Evolutionary conservation across 2,888 invertebrate species (phyloP).

Genomic region (Matsumyia berberina): DNA sequence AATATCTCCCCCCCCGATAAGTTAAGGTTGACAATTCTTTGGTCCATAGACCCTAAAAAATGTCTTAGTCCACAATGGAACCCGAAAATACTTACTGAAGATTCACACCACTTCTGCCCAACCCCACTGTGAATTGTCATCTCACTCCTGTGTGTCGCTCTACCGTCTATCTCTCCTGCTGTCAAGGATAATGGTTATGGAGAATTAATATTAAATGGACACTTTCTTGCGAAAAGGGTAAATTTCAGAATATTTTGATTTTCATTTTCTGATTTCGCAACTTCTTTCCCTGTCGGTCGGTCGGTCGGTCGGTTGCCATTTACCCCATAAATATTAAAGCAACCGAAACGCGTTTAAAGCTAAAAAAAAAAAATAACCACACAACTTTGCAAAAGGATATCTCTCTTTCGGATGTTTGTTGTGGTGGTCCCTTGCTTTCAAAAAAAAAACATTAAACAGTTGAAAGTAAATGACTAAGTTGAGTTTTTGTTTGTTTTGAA

Average conservation of each 20-base stretch:
- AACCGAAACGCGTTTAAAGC: slow-evolving; percentile 4
- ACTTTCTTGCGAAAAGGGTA: slow-evolving; percentile 43
- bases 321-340: slow-evolving; percentile 52
- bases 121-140: background rate
- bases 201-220: slow-evolving; percentile 51
- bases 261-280: slow-evolving; percentile 53
- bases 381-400: slow-evolving; percentile 23
- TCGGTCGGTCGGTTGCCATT: slow-evolving; percentile 1
- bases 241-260: slow-evolving; percentile 54
- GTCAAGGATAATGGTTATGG: slow-evolving; percentile 50
- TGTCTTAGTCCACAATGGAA: too few species aligned
- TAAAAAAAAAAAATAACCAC: background rate
- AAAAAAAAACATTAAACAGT: slow-evolving; percentile 5
- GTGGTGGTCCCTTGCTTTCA: slow-evolving; percentile 14
- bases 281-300: background rate
- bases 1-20: too few species aligned
- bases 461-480: slow-evolving; percentile 36
- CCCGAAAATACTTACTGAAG: too few species aligned
- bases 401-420: slow-evolving; percentile 40
- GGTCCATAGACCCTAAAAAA: too few species aligned
- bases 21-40: too few species aligned
- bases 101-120: too few species aligned
- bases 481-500: slow-evolving; percentile 6
- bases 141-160: background rate
- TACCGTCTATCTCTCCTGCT: slow-evolving; percentile 7